Conservation (phyloP, 2,888 invertebrate species). For the Liopterus haemorrhoidalis region DNA sequence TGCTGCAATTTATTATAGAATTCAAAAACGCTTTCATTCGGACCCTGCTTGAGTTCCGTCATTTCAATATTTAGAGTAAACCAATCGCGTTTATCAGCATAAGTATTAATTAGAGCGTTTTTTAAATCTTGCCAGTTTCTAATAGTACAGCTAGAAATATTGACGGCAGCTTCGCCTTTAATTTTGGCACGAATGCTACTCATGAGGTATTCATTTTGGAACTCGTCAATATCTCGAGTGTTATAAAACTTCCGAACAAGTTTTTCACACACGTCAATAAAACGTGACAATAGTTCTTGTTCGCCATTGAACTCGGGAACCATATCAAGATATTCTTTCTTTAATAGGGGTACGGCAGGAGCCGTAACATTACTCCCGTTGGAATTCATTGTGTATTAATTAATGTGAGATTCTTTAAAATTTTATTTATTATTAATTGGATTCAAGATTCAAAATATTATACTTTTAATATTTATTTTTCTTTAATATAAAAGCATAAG, state of each 20-base stretch:
- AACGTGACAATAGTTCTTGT: slow-evolving; percentile 17
- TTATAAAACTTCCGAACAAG: slow-evolving; percentile 19
- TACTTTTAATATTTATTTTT: no score
- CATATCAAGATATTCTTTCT: slow-evolving; percentile 19
- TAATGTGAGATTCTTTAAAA: no score
- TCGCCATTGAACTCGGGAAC: slow-evolving; percentile 13
- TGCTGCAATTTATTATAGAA: slow-evolving; percentile 13
- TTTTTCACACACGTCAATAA: slow-evolving; percentile 22
- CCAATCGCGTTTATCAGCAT: slow-evolving; percentile 2
- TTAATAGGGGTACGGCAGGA: no score
- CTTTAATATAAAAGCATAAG: no score
- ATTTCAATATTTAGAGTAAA: slow-evolving; percentile 1
- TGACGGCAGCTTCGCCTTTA: not conserved
- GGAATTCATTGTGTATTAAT: no score
- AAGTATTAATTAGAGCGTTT: not conserved
- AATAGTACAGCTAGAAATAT: slow-evolving; percentile 1
- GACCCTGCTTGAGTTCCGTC: not conserved
- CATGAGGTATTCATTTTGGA: not conserved
- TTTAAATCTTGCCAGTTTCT: slow-evolving; percentile 9
- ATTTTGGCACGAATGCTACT: not conserved
- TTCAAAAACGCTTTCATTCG: slow-evolving; percentile 3
- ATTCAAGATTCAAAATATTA: no score
- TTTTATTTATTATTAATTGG: no score
- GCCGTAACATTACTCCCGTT: no score
- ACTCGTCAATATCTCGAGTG: slow-evolving; percentile 4